Base-by-base conservation (phyloP, 2,797 vertebrate genomes). In the Cryptoprocta ferox region DNA sequence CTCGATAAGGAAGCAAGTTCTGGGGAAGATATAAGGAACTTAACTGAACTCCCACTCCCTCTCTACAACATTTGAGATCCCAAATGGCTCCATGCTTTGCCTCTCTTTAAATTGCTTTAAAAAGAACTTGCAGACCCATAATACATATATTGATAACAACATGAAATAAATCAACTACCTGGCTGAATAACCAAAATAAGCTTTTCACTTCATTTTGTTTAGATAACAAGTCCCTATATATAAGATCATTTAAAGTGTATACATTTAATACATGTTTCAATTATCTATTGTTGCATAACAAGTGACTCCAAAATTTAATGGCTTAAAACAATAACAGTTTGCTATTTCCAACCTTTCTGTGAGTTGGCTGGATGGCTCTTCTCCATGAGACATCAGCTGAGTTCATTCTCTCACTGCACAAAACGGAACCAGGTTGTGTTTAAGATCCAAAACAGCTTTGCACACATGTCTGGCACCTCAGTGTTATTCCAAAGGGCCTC, bases 1-100 rank as follows among this genome's bases (percentile, higher is more conserved):
- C 99, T 99, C 28, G 99, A 99, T 30, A 99, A 98, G 48, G 99
- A 99, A 95, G 98, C 97, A 82, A 99, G 99, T 99, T 99, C 99
- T 61, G 99, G 99, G 61, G 99, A 99, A 85, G 99, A 98, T 99
- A 99, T 99, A 86, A 32, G 78, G 89, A 95, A 48, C 79, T 91
- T 94, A 97, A 86, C 11, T 0, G 0, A 96, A 94, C 97, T 91
- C 98, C 39, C 42, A 42, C 4, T 26, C 24, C 26, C 39, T 73
- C 71, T 73, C 24, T 42, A 73, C 2, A 14, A 11, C 37, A 8
- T 6, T 42, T 42, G 71, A 42, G 39, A 73, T 42, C 24, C 26
- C 39, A 42, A 73, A 42, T 6, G 37, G 13, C 37, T 73, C 24
- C 6, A 14, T 2, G 24, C 6, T 24, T 73, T 73, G 28, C 13